phyloP scores from a whole-genome alignment of 1,140 invertebrate species.

The Hyphantria cunea region DNA sequence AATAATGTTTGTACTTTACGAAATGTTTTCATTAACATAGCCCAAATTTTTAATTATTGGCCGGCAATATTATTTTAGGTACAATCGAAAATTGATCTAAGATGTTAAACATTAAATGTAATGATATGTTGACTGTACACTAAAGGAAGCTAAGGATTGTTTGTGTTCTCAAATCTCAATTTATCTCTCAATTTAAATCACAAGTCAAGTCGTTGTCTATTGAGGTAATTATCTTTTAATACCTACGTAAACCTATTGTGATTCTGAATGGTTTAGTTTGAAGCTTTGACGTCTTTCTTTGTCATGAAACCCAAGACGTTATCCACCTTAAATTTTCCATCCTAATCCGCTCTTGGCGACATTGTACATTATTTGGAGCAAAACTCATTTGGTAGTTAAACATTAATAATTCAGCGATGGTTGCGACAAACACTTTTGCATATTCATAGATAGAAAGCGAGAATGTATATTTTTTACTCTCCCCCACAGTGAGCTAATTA shows the following conservation, averaged over 20 bases:
- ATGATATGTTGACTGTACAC: no score
- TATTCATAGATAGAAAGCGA: constrained; percentile 44
- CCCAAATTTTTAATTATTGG: no score
- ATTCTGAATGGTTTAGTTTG: constrained; percentile 4
- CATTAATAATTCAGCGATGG: constrained; percentile 35
- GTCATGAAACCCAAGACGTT: constrained; percentile 10
- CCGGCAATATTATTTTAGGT: no score
- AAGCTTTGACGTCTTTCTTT: constrained; percentile 13
- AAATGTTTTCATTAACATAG: no score
- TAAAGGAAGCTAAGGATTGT: no score
- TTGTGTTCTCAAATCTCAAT: neutral
- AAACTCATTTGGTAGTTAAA: constrained; percentile 23
- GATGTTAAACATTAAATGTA: no score
- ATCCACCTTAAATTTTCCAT: constrained; percentile 14
- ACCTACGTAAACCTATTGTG: constrained; percentile 20
- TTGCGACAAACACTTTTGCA: constrained; percentile 38
- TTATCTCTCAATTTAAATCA: neutral
- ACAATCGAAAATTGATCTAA: no score
- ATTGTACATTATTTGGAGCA: constrained; percentile 12
- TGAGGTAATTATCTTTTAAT: constrained; percentile 24
- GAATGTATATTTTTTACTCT: constrained; percentile 37
- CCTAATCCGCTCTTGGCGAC: constrained; percentile 13
- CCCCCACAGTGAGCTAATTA: constrained; percentile 41
- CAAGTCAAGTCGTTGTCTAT: constrained; percentile 5
- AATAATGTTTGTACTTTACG: no score